Base-by-base conservation (phyloP, 2,113 vertebrate species). In the Gavialis gangeticus region DNA sequence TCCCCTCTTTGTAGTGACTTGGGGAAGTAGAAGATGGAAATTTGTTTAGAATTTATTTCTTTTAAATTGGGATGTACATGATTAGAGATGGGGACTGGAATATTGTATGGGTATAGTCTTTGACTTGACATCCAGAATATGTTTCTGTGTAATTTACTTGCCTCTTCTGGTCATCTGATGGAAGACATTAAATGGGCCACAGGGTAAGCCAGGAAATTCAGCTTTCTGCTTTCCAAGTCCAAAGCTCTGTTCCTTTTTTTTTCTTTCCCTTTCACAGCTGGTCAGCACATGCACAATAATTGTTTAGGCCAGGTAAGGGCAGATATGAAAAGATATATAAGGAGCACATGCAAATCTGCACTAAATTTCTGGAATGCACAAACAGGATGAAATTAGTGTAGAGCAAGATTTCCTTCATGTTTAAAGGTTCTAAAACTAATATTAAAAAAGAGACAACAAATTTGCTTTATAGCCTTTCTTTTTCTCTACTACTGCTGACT, bases 391-490 rank as follows among this genome's bases (percentile, higher is more conserved):
- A 84, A 80, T 96, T 96, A 97, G 96, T 90, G 85, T 88, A 96
- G 85, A 94, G 78, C 88, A 94, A 95, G 76, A 92, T 94, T 97
- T 97, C 87, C 91, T 92, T 75, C 91, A 89, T 79, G 85, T 94
- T 95, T 94, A 79, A 95, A 82, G 77, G 97, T 97, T 89, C 83
- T 94, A 86, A 94, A 96, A 96, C 80, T 95, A 97, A 93, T 94
- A 76, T 90, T 89, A 91, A 97, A 85, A 92, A 92, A 94, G 78
- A 95, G 84, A 95, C 85, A 92, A 96, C 93, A 91, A 95, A 94
- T 97, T 96, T 69, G 63, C 95, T 96, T 96, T 95, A 96, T 97
- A 96, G 88, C 94, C 75, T 91, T 96, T 96, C 83, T 91, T 96
- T 91, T 97, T 95, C 89, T 93, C 69, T 94, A 87, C 84, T 94